Evolutionary conservation across 1,140 invertebrate genomes (phyloP), one percentile per base, ranked within the genome.

Genomic region (Calliphora vicina): DNA sequence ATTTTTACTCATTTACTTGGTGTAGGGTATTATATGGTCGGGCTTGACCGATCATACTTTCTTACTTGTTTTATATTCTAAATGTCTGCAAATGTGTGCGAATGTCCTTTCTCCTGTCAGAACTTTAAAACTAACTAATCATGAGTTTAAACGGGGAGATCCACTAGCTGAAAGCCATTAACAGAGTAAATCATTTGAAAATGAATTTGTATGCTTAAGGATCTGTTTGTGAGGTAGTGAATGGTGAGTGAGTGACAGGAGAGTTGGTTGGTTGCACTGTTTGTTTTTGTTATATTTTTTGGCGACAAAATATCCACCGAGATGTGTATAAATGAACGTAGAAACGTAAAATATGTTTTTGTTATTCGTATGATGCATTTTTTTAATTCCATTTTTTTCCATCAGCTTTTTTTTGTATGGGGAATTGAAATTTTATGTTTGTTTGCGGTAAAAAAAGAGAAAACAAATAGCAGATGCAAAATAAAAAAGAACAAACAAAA

Each of bases 361-460:
- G 17, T 27, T 4, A 35, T 35, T 35, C n/a, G 72, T 9, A 35
- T 35, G 72, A 50, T 74, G 72, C 72, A 74, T 17, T 74, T 74
- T 74, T 74, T 74, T 74, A 74, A 74, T 74, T 74, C 72, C 72
- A 12, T 13, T 35, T 35, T 74, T 74, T 74, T 73, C n/a, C 35
- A 35, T 35, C 35, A 8, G 10, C 35, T 35, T 35, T 35, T 5
- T 43, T 13, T 50, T 50, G 15, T 50, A 50, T n/a, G 17, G 74
- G n/a, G 74, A 43, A 78, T 78, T 78, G 74, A 78, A 78, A 78
- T 78, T 45, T 78, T 78, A 43, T 78, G 74, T 43, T 78, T 78
- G 74, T 43, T 45, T 78, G 74, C 10, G 74, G 42, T 43, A 43
- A 25, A 78, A 78, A 43, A 78, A 78, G 5, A 15, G 3, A 17